Evolutionary conservation across 2,888 invertebrate species (phyloP), one percentile per base, ranked within the genome.

Genomic region (Crematogaster levior): DNA sequence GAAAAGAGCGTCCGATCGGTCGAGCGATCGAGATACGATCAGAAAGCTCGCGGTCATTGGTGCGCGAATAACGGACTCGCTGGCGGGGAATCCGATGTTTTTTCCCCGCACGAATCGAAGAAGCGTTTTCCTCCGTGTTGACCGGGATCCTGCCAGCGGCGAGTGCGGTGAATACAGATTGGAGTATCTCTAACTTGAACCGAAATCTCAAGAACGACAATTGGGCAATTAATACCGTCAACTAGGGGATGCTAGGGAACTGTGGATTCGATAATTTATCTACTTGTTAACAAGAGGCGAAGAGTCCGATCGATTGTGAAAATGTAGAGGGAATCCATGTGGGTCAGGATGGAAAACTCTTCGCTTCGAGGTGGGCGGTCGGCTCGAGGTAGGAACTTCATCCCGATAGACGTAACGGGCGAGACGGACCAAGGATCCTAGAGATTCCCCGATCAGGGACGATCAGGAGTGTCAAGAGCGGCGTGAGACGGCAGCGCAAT

Each of bases 351-450:
- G 34, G 24, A 3, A 34, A 51, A 24, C 18, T 24, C 34, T 48
- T 18, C 51, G 48, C 18, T 24, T 24, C 70, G 24, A 24, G 21
- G 24, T 6, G 18, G 18, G 5, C 27, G 56, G 21, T 10, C 37
- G 27, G 37, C 48, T 12, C 34, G 48, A n/a, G 24, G 30, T 65
- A 75, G 24, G 27, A 24, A 21, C 12, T 24, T 34, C 6, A 12
- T 48, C 30, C 34, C 46, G 46, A 46, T 21, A 21, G 40, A 61
- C 21, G 74, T 63, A 75, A 75, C 65, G 18, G 56, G 12, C 34
- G 34, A 18, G 48, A 34, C 10, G 63, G 34, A 51, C 27, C 75
- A n/a, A 65, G 18, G 51, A 63, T 63, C 66, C 65, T 46, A n/a
- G 27, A 43, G 21, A 65, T 9, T 43, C 15, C 34, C 24, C n/a